Evolutionary conservation across 2,888 invertebrate genomes (phyloP), one percentile per base, ranked within the genome.

Genomic region (Drosophila longiperda): DNA sequence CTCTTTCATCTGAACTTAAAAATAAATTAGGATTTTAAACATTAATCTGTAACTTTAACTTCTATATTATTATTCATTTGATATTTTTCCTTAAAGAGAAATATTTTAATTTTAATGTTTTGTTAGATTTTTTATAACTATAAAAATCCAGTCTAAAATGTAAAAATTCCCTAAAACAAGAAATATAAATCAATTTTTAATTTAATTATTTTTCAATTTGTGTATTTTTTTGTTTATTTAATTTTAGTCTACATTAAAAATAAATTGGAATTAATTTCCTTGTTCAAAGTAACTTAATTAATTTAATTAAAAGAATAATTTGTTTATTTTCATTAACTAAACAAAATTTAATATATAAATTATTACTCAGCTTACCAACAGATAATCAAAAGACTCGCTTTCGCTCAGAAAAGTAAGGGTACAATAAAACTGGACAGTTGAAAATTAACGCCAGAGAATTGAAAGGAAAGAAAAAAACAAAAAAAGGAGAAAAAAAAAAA

Each of bases 391-490:
- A 52, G 15, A 36, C 17, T 32, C 64, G 32, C 64, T 11, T 5
- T 15, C 7, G 5, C 3, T 12, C 17, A 4, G 17, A n/a, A 0
- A 17, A 48, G 12, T 17, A 17, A 54, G 26, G n/a, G 59, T 45
- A 26, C 38, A 40, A 53, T 36, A 52, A 36, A 68, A 66, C 66
- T 78, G 71, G 67, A 68, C 82, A 60, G 64, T 58, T 53, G 61
- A 57, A 79, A 79, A 78, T 74, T 77, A 75, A 77, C 71, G 75
- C 75, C 71, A 61, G 45, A 48, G 36, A 61, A 75, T 61, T 65
- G 70, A 20, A 42, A 52, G 49, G 20, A 9, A 42, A 32, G 20
- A 45, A 26, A 4, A 42, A 29, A 55, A 29, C 1, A 32, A 20
- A 7, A 34, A 1, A 9, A 17, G 29, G 29, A 29, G 42, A 12